Conservation (phyloP, 2,797 vertebrate species). For the Chromobotia macracanthus region DNA sequence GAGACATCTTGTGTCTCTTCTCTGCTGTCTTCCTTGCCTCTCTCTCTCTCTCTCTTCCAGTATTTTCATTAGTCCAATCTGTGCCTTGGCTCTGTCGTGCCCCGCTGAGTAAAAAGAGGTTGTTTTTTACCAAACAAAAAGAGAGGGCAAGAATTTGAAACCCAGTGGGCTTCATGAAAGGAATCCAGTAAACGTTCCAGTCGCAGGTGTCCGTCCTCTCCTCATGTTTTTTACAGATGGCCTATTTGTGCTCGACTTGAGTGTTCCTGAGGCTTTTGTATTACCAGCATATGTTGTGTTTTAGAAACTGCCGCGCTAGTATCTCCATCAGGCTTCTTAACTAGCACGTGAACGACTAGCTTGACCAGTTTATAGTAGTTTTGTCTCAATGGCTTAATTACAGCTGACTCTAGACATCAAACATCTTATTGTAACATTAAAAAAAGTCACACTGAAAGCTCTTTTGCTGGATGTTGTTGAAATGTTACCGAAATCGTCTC, state of each 20-base stretch:
- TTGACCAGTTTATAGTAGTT: not conserved
- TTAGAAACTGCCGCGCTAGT: not conserved
- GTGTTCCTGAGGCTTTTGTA: not conserved
- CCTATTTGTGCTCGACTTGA: not conserved
- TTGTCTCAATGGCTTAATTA: not conserved
- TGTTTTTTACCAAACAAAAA: constrained; percentile 35
- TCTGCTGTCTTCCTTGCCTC: constrained; percentile 13
- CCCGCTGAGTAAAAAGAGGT: constrained; percentile 62
- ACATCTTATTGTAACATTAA: not conserved
- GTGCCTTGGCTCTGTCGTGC: constrained; percentile 35
- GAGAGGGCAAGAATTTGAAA: constrained; percentile 33
- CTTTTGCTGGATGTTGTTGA: not conserved
- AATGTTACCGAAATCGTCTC: not conserved
- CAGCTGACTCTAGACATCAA: not conserved
- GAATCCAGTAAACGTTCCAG: constrained; percentile 6
- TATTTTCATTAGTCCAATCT: constrained; percentile 56
- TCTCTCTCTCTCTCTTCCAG: constrained; percentile 49
- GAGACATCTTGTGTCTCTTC: constrained; percentile 51
- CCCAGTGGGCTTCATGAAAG: constrained; percentile 26
- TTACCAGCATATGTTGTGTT: not conserved
- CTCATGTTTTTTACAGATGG: not conserved
- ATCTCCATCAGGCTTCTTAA: not conserved
- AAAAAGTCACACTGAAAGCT: not conserved
- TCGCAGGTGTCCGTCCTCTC: constrained; percentile 10
- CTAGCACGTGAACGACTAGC: not conserved